A percentile compares a stretch with the other conserved stretches of the same genome.
Conservation (phyloP, 2,797 vertebrate species). For the Sylvilagus floridanus region DNA sequence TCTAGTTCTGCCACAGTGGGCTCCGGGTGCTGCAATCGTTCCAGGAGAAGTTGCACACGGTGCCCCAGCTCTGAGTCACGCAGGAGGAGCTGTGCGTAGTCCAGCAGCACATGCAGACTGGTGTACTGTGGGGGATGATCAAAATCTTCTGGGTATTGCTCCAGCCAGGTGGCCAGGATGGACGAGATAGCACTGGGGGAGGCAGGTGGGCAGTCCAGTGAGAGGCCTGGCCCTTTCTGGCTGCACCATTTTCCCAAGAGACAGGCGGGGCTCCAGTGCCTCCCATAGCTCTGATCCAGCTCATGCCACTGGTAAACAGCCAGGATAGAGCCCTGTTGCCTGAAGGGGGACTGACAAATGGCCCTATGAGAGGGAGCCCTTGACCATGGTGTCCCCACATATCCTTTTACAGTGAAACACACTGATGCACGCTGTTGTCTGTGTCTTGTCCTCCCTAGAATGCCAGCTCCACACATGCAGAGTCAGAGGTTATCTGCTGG, state of each 20-base stretch:
- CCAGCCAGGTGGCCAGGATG: background rate
- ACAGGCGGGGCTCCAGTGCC: background rate
- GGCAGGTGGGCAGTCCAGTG: background rate
- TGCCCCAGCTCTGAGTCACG: accelerated
- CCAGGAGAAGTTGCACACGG: background rate
- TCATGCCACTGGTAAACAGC: too few relatives aligned
- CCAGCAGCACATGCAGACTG: background rate
- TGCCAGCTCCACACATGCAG: background rate
- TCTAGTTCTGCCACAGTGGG: background rate
- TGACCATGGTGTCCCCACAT: too few relatives aligned
- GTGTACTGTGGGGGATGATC: too few relatives aligned
- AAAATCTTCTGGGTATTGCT: too few relatives aligned
- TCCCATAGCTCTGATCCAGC: background rate
- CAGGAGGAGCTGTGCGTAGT: background rate
- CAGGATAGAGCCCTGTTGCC: background rate
- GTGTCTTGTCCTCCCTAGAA: too few relatives aligned
- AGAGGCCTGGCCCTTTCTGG: background rate
- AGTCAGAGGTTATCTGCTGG: background rate
- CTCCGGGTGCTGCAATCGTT: background rate
- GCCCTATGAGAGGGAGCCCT: too few relatives aligned
- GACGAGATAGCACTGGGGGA: background rate
- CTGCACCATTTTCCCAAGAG: background rate
- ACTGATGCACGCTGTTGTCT: too few relatives aligned
- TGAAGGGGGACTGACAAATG: background rate
- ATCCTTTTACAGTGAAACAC: background rate